These are phyloP conservation scores for Chironomus riparius DNA, from an alignment of 2,888 invertebrate species.

Conservation along the genomic window DNA sequence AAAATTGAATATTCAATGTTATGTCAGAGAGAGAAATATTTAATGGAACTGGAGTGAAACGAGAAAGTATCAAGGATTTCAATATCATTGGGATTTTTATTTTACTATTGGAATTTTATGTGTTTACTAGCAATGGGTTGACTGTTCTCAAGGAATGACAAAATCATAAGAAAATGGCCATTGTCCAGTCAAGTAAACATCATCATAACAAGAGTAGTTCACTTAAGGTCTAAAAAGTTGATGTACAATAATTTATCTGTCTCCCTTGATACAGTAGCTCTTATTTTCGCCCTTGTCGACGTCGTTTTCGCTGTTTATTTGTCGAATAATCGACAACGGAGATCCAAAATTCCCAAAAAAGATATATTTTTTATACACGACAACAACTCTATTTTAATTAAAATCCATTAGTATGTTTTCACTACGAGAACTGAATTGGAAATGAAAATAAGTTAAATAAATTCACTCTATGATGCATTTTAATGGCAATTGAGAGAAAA, in stretches of 20 bases:
- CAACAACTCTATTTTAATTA: neutral
- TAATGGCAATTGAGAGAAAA: neutral
- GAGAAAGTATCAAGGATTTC: too few species aligned
- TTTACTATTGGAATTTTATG: too few species aligned
- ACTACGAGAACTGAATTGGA: neutral
- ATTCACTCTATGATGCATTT: neutral
- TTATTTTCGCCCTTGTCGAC: neutral
- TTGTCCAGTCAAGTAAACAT: too few species aligned
- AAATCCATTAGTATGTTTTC: constrained; percentile 12
- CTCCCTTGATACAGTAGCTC: neutral
- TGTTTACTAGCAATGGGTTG: too few species aligned
- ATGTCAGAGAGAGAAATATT: neutral
- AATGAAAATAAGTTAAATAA: constrained; percentile 1
- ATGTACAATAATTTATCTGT: constrained; percentile 24
- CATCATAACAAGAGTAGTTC: too few species aligned
- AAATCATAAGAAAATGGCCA: neutral
- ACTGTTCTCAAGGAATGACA: neutral
- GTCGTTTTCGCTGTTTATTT: constrained; percentile 1
- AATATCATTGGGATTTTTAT: too few species aligned
- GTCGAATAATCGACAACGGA: neutral
- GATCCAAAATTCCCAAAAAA: neutral
- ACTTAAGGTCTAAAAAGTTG: too few species aligned
- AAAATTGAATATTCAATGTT: neutral
- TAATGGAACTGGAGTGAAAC: too few species aligned
- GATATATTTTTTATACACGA: neutral